These are phyloP conservation scores for Cetonia aurata DNA, from an alignment of 2,888 invertebrate genomes.

Conservation along the genomic window DNA sequence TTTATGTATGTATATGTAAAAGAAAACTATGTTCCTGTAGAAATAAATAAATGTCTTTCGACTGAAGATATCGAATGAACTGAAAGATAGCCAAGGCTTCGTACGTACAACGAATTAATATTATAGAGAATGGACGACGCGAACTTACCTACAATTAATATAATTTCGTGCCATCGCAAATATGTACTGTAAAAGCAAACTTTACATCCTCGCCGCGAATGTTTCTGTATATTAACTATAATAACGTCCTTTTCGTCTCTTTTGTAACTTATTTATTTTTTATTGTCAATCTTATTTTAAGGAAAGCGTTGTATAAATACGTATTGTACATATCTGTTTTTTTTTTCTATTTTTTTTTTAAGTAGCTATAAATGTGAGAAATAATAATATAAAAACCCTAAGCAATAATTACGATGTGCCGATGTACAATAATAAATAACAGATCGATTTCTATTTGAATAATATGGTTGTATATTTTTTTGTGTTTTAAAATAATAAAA, in stretches of 20 bases:
- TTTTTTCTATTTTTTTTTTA: neutral
- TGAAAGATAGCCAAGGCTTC: too few species aligned
- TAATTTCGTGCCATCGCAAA: neutral
- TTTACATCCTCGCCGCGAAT: slow-evolving; percentile 9
- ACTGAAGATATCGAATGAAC: too few species aligned
- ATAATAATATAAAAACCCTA: neutral
- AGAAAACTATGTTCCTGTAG: too few species aligned
- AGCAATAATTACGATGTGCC: slow-evolving; percentile 11
- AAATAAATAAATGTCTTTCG: too few species aligned
- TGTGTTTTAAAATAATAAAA: slow-evolving; percentile 1
- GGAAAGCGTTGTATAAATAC: neutral
- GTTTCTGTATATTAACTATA: neutral
- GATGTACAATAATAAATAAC: neutral
- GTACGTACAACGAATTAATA: too few species aligned
- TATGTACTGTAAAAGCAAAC: too few species aligned
- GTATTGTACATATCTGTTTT: too few species aligned
- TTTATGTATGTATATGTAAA: too few species aligned
- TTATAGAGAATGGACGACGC: too few species aligned
- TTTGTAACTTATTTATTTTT: slow-evolving; percentile 10
- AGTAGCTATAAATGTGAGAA: neutral
- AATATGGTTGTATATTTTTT: neutral
- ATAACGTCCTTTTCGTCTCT: neutral
- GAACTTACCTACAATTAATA: neutral
- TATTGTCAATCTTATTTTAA: neutral
- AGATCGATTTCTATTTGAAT: neutral